Evolutionary conservation across 2,113 vertebrate species (phyloP).

Genomic region (Archocentrus centrarchus): DNA sequence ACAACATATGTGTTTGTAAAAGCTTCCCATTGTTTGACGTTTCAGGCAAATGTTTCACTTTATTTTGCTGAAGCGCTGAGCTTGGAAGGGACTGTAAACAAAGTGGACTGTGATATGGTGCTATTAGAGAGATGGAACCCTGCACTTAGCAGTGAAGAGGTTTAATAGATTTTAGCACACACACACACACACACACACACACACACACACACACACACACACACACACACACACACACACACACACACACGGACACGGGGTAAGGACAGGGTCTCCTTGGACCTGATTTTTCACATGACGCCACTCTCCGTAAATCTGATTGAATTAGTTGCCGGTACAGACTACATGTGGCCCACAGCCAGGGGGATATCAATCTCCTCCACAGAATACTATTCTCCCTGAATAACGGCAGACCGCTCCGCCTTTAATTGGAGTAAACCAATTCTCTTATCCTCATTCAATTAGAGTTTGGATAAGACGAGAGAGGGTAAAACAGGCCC

Average conservation of each 20-base stretch:
- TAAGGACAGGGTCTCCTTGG: constrained; percentile 77
- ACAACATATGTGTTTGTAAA: constrained; percentile 36
- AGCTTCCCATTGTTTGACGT: constrained; percentile 11
- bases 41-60: constrained; percentile 42
- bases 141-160: constrained; percentile 69
- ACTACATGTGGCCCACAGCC: constrained; percentile 70
- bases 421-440: constrained; percentile 75
- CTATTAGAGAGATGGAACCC: constrained; percentile 70
- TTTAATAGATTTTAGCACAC: constrained; percentile 61
- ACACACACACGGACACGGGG: constrained; percentile 19
- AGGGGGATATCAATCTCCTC: constrained; percentile 73
- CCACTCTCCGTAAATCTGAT: constrained; percentile 77
- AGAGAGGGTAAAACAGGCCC: constrained; percentile 45
- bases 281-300: constrained; percentile 73
- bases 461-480: constrained; percentile 70
- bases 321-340: constrained; percentile 71
- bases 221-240: constrained; percentile 8
- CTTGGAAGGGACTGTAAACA: constrained; percentile 40
- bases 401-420: constrained; percentile 67
- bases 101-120: constrained; percentile 63
- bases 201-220: constrained; percentile 3
- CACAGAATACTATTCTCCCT: constrained; percentile 60
- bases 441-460: constrained; percentile 77
- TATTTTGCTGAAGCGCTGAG: constrained; percentile 24
- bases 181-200: constrained; percentile 17